These are phyloP conservation scores for Esox niger DNA, from an alignment of 2,113 vertebrate species.

Conservation along the genomic window DNA sequence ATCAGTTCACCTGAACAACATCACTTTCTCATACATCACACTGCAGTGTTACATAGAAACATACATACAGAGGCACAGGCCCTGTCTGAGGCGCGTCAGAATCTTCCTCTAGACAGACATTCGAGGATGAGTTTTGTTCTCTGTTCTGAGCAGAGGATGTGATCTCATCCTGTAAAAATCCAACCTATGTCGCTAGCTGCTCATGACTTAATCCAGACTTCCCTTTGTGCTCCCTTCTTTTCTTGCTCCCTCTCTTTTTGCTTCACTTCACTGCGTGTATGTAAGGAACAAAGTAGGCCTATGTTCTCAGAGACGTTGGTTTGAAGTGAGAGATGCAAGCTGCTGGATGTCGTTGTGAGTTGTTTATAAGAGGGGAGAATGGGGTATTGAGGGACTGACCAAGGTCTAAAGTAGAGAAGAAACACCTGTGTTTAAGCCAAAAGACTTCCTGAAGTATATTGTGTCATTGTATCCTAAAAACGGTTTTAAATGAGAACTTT, in stretches of 20 bases:
- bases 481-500: conserved; percentile 66
- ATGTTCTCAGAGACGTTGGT: conserved; percentile 60
- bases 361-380: conserved; percentile 12
- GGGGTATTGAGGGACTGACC: conserved; percentile 36
- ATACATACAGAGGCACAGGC: conserved; percentile 9
- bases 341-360: conserved; percentile 55
- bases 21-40: conserved; percentile 21
- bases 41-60: not conserved
- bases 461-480: conserved; percentile 68
- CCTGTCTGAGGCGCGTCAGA: conserved; percentile 23
- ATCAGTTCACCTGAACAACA: conserved; percentile 41
- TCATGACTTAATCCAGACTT: conserved; percentile 74
- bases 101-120: conserved; percentile 52
- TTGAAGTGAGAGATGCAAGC: conserved; percentile 60
- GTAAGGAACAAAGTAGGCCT: conserved; percentile 48
- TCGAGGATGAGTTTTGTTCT: conserved; percentile 65
- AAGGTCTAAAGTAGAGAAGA: conserved; percentile 50
- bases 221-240: conserved; percentile 53
- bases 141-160: conserved; percentile 78
- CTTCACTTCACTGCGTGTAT: conserved; percentile 47
- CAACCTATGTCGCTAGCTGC: conserved; percentile 73
- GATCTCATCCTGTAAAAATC: conserved; percentile 84
- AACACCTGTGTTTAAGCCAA: conserved; percentile 60
- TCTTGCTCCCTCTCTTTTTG: conserved; percentile 26
- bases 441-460: conserved; percentile 54